Conservation (phyloP, 2,888 invertebrate species). For the Apeira syringaria region DNA sequence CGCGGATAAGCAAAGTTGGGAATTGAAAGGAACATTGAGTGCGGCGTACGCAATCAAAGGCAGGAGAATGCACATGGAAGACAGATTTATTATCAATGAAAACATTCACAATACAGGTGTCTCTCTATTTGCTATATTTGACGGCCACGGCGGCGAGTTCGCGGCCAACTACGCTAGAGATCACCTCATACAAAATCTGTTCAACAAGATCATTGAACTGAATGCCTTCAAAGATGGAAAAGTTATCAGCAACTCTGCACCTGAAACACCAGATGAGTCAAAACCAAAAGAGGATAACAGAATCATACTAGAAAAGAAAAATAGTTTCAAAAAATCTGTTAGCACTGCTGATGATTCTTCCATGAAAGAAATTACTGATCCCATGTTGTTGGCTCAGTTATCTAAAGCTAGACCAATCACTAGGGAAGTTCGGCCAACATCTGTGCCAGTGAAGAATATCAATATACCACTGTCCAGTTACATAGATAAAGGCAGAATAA, state of each 20-base stretch:
- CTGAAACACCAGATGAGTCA: slow-evolving; percentile 58
- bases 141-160: slow-evolving; percentile 98
- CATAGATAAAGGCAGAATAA: slow-evolving; percentile 89
- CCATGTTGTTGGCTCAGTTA: slow-evolving; percentile 86
- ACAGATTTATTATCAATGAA: slow-evolving; percentile 94
- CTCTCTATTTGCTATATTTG: slow-evolving; percentile 95
- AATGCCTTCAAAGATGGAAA: slow-evolving; percentile 87
- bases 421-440: slow-evolving; percentile 82
- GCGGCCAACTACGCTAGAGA: slow-evolving; percentile 97
- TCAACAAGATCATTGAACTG: slow-evolving; percentile 89
- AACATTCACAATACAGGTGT: slow-evolving; percentile 93
- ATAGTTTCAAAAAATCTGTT: slow-evolving; percentile 87
- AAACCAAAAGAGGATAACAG: slow-evolving; percentile 69
- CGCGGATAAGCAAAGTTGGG: slow-evolving; percentile 87
- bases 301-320: slow-evolving; percentile 79
- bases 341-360: slow-evolving; percentile 84
- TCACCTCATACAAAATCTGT: slow-evolving; percentile 91
- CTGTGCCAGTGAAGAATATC: slow-evolving; percentile 70
- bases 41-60: slow-evolving; percentile 97
- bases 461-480: slow-evolving; percentile 85
- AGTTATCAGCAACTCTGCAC: slow-evolving; percentile 52
- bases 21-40: slow-evolving; percentile 88
- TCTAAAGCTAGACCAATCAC: slow-evolving; percentile 85
- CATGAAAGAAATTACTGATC: slow-evolving; percentile 86
- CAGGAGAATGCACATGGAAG: slow-evolving; percentile 96